Conservation (phyloP, 2,797 vertebrate genomes). For the Clamator glandarius region DNA sequence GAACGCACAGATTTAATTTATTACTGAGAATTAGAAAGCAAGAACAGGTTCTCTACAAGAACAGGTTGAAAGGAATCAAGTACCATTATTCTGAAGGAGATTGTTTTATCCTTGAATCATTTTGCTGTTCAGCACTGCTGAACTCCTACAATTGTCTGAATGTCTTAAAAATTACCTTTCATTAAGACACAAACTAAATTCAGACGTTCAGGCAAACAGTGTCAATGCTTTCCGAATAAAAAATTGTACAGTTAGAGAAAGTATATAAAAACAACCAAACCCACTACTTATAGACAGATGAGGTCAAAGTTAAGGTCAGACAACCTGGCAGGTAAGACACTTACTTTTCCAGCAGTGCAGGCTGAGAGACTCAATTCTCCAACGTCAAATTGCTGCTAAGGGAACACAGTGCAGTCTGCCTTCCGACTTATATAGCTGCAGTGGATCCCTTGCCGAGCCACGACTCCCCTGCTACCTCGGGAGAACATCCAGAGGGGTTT, state of each 20-base stretch:
- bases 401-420: not conserved
- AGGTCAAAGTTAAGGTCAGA: not conserved
- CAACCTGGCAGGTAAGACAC: not conserved
- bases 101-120: not conserved
- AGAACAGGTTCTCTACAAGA: not conserved
- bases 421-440: not conserved
- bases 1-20: not conserved
- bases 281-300: not conserved
- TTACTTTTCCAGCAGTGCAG: not conserved
- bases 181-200: not conserved
- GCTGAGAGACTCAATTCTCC: not conserved
- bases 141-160: not conserved
- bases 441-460: not conserved
- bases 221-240: not conserved
- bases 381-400: not conserved
- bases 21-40: not conserved
- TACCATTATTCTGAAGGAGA: not conserved
- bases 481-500: not conserved
- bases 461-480: not conserved
- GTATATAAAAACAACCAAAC: not conserved
- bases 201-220: not conserved
- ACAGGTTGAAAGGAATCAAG: not conserved
- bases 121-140: not conserved
- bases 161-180: not conserved
- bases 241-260: not conserved